Base-by-base conservation (phyloP, 2,888 invertebrate genomes). In the Pterobdella sp. region DNA sequence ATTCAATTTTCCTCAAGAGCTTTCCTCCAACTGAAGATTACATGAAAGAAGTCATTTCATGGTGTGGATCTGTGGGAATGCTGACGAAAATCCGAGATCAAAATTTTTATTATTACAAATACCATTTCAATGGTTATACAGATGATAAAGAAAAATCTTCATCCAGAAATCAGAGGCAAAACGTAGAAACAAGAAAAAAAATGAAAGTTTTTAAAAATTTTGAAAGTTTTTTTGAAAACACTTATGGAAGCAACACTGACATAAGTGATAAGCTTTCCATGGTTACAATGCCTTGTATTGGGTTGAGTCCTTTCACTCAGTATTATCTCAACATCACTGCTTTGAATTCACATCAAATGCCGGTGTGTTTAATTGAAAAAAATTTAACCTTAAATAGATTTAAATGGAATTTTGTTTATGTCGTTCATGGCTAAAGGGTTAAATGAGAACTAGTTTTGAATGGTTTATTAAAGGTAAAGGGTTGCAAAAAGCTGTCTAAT, bases 281-380 rank as follows among this genome's bases (percentile, higher is more conserved):
- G 26, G 7, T 26, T 4, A 56, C 60, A 3, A 18, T 22, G 18
- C 4, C 60, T 26, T 56, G 60, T n/a, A 18, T 22, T 22, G n/a
- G 60, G 4, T 22, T 56, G 60, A 56, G 60, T 56, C n/a, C 60
- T 26, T 56, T 56, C 60, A 56, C 60, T 56, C 60, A 56, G 10
- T 56, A 56, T 26, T 56, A 56, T 22, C 60, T 56, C 60, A 7
- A 4, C 60, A 56, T 4, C 60, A 56, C 60, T 56, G 4, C 10
- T 3, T 26, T 56, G n/a, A 56, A 56, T 26, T 26, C 4, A 18
- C n/a, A 56, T 3, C n/a, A 22, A 14, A 56, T 56, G 60, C 60
- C 60, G 10, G 60, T 56, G 49, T 26, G 4, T 56, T 22, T n/a
- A 7, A 4, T 56, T 56, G n/a, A n/a, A n/a, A n/a, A n/a, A n/a